These are phyloP conservation scores for Eurytoma adleriae DNA, from an alignment of 2,888 invertebrate species.

Conservation along the genomic window DNA sequence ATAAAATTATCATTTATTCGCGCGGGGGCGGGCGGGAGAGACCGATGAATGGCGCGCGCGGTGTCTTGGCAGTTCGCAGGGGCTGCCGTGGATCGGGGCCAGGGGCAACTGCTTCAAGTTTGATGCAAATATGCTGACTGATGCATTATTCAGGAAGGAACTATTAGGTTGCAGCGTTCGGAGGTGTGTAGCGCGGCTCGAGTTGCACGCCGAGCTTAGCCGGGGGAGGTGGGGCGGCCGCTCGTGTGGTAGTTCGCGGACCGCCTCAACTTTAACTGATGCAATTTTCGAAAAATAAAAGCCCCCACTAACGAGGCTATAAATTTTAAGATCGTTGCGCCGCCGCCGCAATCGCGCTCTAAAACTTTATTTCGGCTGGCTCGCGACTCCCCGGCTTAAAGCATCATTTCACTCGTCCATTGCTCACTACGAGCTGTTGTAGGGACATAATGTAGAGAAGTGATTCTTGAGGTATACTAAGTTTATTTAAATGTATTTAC, in stretches of 20 bases:
- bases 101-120: conserved; percentile 69
- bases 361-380: conserved; percentile 17
- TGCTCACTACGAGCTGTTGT: not conserved
- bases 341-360: not conserved
- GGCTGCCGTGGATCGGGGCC: conserved; percentile 45
- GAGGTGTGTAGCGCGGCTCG: conserved; percentile 31
- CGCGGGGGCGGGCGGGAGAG: conserved; percentile 55
- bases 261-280: conserved; percentile 60
- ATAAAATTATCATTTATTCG: conserved; percentile 72
- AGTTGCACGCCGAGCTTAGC: conserved; percentile 2
- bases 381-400: not conserved
- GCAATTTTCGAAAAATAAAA: conserved; percentile 40
- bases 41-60: conserved; percentile 48
- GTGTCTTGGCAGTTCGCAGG: conserved; percentile 53
- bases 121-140: conserved; percentile 71
- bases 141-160: conserved; percentile 72
- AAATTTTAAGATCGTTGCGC: conserved; percentile 21
- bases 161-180: conserved; percentile 66
- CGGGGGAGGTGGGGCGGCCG: conserved; percentile 34
- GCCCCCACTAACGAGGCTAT: conserved; percentile 23
- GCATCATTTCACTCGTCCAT: not conserved
- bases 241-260: not conserved
- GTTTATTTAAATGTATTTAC: too few species aligned
- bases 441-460: not conserved
- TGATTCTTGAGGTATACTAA: too few species aligned